Percentiles rank a stretch among this genome's conserved stretches.
These are phyloP conservation scores for Vireo altiloquus DNA, from an alignment of 2,113 vertebrate genomes.

Conservation along the genomic window DNA sequence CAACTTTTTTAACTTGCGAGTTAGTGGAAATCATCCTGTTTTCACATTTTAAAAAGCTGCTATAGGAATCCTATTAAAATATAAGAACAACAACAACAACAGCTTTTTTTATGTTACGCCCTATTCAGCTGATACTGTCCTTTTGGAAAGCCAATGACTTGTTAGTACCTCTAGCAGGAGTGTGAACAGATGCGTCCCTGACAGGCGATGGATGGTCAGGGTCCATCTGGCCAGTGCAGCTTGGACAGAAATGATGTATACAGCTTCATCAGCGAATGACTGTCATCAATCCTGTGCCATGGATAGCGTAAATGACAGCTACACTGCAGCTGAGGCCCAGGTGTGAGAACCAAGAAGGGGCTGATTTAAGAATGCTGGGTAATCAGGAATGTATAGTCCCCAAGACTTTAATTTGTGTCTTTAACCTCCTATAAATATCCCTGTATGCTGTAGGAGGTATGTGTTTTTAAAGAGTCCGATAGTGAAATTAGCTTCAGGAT, in stretches of 20 bases:
- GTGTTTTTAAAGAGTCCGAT: slow-evolving; percentile 74
- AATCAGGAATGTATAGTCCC: slow-evolving; percentile 86
- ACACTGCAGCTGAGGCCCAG: slow-evolving; percentile 90
- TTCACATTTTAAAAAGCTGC: background rate
- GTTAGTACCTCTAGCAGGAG: slow-evolving; percentile 98
- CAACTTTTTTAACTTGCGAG: background rate
- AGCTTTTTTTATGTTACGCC: slow-evolving; percentile 71
- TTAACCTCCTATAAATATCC: slow-evolving; percentile 90
- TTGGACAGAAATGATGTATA: slow-evolving; percentile 99
- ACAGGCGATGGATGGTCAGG: slow-evolving; percentile 99
- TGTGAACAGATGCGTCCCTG: slow-evolving; percentile 99
- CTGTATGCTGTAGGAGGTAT: slow-evolving; percentile 73
- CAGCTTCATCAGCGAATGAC: slow-evolving; percentile 99
- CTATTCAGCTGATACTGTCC: slow-evolving; percentile 89
- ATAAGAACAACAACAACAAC: slow-evolving; percentile 18
- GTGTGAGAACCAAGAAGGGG: slow-evolving; percentile 83
- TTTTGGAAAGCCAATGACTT: slow-evolving; percentile 97
- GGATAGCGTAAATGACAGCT: slow-evolving; percentile 94
- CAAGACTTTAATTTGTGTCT: slow-evolving; percentile 85
- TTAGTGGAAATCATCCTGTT: background rate
- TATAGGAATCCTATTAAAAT: background rate
- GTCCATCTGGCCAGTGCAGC: slow-evolving; percentile 99
- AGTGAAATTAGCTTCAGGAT: slow-evolving; percentile 73
- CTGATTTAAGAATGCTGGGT: slow-evolving; percentile 92
- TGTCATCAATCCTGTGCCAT: slow-evolving; percentile 97